Evolutionary conservation across 2,888 invertebrate species (phyloP).

Genomic region (Agonum fuliginosum): DNA sequence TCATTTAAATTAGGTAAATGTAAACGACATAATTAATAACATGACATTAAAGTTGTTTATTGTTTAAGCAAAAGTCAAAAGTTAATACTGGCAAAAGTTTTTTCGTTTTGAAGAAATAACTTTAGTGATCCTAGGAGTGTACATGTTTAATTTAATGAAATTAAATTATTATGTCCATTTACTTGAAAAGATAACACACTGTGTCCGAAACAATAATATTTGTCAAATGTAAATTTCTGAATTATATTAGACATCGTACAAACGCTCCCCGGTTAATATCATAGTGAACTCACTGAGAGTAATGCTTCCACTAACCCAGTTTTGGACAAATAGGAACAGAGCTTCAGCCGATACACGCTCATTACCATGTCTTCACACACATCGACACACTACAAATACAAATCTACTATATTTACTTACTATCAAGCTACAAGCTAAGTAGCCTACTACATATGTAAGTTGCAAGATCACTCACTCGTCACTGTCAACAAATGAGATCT

Average conservation of each 20-base stretch:
- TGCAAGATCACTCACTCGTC: not conserved
- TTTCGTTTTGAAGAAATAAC: no score
- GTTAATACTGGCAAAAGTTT: no score
- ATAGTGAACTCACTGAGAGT: conserved; percentile 17
- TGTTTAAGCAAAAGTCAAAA: no score
- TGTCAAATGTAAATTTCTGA: not conserved
- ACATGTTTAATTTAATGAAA: no score
- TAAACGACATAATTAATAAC: no score
- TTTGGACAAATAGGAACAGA: conserved; percentile 46
- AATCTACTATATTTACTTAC: no score
- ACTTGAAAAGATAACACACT: no score
- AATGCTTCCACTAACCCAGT: conserved; percentile 54
- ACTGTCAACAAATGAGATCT: not conserved
- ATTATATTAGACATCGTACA: not conserved
- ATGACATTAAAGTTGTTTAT: no score
- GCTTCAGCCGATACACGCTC: conserved; percentile 32
- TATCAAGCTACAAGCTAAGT: no score
- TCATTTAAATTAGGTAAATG: no score
- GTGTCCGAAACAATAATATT: not conserved
- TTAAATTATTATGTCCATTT: no score
- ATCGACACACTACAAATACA: not conserved
- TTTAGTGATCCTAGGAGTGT: no score
- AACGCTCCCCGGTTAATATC: not conserved
- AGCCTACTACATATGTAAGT: not conserved
- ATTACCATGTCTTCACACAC: conserved; percentile 28